Conservation (phyloP, 2,797 vertebrate species). For the Pteropus rufus region DNA sequence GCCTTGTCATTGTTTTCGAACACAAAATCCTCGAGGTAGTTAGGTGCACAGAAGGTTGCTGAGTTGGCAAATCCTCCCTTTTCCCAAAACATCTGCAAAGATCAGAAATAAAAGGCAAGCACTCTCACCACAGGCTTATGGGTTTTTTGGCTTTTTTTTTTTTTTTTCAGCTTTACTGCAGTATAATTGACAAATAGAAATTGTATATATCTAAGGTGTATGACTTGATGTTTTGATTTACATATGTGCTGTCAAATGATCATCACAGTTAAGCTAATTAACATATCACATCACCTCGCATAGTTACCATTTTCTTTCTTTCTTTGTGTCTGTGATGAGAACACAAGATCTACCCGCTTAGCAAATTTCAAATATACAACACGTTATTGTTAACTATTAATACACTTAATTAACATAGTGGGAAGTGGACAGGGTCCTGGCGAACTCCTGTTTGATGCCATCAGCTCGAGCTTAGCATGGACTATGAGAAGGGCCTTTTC, state of each 20-base stretch:
- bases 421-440: background rate
- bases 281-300: background rate
- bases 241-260: background rate
- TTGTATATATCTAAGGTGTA: background rate
- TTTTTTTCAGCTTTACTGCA: background rate
- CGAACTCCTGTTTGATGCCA: background rate
- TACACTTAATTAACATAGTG: no score
- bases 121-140: rapidly evolving
- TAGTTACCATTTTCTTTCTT: background rate
- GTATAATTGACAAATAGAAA: background rate
- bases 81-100: background rate
- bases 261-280: background rate
- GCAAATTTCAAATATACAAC: background rate
- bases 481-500: no score
- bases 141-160: no score
- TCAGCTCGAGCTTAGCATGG: background rate
- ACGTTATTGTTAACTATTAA: background rate
- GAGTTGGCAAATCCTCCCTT: background rate
- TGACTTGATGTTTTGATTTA: background rate
- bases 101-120: background rate
- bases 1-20: background rate
- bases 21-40: background rate
- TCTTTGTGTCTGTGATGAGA: background rate
- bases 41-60: background rate
- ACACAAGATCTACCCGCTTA: background rate